Conservation (phyloP, 2,113 vertebrate genomes). For the Ariopsis seemanni region DNA sequence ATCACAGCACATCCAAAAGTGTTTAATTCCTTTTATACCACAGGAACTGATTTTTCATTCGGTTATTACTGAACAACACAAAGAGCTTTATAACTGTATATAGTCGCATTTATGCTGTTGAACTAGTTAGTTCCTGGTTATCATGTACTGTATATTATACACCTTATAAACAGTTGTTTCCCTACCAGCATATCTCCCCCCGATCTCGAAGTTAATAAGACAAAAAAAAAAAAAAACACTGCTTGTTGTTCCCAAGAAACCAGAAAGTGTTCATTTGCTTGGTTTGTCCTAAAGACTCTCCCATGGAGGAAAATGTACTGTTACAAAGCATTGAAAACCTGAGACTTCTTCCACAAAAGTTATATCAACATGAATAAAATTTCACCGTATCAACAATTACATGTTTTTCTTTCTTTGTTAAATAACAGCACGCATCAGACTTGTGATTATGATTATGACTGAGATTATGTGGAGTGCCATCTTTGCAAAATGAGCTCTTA, state of each 20-base stretch:
- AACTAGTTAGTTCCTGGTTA: not conserved
- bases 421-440: not conserved
- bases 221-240: not conserved
- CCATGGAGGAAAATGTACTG: not conserved
- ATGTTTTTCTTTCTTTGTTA: not conserved
- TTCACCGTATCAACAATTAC: not conserved
- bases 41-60: not conserved
- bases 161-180: not conserved
- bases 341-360: not conserved
- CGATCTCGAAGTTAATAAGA: not conserved
- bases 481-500: not conserved
- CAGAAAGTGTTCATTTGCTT: not conserved
- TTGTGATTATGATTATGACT: not conserved
- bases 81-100: not conserved
- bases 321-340: not conserved
- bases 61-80: not conserved
- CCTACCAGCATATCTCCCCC: not conserved
- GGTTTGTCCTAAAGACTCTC: not conserved
- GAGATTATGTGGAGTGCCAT: not conserved
- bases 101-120: not conserved
- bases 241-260: not conserved
- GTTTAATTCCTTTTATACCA: not conserved
- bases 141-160: not conserved
- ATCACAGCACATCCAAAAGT: not conserved
- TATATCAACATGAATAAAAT: not conserved